A percentile compares a stretch with the other conserved stretches of the same genome.
Conservation (phyloP, 2,113 vertebrate species). For the Mesoclemmys tuberculata region DNA sequence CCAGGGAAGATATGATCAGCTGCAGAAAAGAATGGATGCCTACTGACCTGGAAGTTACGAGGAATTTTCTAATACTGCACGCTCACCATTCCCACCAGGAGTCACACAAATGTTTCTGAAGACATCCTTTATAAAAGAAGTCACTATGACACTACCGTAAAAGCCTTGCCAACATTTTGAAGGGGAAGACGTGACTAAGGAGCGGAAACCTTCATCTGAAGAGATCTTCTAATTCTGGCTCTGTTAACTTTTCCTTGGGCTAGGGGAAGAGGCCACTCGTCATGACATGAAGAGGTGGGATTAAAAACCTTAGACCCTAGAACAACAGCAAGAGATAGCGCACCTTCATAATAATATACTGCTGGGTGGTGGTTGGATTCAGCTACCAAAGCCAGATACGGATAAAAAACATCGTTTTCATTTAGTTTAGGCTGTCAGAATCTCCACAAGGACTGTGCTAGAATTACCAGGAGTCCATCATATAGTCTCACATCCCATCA, state of each 20-base stretch:
- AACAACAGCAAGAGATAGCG: background rate
- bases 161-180: background rate
- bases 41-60: fast-evolving
- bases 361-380: background rate
- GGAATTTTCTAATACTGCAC: background rate
- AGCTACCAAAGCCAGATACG: background rate
- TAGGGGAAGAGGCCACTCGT: background rate
- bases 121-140: background rate
- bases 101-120: background rate
- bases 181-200: background rate
- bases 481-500: background rate
- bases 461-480: background rate
- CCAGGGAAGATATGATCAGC: background rate
- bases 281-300: background rate
- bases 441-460: background rate
- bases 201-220: background rate
- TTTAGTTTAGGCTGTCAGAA: background rate
- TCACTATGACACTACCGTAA: background rate
- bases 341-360: background rate
- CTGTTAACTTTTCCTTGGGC: background rate
- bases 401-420: background rate
- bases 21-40: background rate
- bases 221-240: background rate
- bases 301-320: constrained; percentile 1
- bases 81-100: background rate